Conservation (phyloP, 2,113 vertebrate species). For the Alaudala cheleensis region DNA sequence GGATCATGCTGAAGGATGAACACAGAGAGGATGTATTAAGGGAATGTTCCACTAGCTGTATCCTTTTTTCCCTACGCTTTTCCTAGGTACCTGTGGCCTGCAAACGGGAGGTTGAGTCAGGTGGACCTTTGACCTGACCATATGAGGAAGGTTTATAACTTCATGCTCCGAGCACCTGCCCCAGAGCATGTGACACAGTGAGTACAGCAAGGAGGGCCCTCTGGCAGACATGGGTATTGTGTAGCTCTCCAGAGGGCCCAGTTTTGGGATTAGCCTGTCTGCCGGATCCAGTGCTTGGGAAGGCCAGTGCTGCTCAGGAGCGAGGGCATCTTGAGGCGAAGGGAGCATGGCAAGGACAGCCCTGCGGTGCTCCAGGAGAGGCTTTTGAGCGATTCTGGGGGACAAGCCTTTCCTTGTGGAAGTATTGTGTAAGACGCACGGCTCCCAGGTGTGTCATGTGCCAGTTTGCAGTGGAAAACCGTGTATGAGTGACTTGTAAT, state of each 20-base stretch:
- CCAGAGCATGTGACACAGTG: fast-evolving
- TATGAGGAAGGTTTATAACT: not conserved
- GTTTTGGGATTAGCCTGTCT: fast-evolving
- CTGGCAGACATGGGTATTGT: not conserved
- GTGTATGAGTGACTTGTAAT: fast-evolving
- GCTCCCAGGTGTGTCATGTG: no score
- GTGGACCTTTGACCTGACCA: not conserved
- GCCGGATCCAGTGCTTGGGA: fast-evolving
- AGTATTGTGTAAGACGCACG: fast-evolving
- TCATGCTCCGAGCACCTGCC: not conserved
- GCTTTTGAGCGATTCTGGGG: no score
- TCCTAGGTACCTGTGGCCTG: not conserved
- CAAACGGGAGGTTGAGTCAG: not conserved
- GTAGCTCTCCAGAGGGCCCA: not conserved
- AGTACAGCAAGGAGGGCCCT: not conserved
- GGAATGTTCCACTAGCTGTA: fast-evolving
- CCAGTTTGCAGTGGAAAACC: fast-evolving
- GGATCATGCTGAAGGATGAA: fast-evolving
- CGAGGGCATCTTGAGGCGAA: fast-evolving
- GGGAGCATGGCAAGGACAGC: fast-evolving
- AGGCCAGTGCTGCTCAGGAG: fast-evolving
- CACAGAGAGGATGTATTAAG: fast-evolving
- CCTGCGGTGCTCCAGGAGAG: fast-evolving
- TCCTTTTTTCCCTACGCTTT: not conserved
- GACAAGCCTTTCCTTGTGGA: not conserved